Conservation (phyloP, 2,888 invertebrate genomes). For the Cacoxenus indagator region DNA sequence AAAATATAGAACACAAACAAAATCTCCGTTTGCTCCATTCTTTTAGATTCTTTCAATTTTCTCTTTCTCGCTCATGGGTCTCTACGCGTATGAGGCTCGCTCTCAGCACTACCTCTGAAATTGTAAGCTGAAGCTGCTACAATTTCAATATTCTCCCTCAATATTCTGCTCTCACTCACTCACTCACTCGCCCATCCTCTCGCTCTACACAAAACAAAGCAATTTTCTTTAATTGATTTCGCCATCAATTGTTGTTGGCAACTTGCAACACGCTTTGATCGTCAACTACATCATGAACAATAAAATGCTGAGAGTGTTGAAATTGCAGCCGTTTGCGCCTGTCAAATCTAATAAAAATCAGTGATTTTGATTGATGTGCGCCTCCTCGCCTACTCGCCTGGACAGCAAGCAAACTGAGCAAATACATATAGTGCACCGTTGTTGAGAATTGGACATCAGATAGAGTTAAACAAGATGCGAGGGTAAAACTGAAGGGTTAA, state of each 20-base stretch:
- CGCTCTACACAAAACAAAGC: conserved; percentile 49
- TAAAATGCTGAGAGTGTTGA: conserved; percentile 19
- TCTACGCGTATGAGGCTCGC: too few species aligned
- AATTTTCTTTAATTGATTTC: conserved; percentile 64
- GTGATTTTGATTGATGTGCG: conserved; percentile 67
- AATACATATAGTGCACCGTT: conserved; percentile 38
- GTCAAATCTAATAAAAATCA: conserved; percentile 69
- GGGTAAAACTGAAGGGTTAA: background rate
- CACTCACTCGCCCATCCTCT: background rate
- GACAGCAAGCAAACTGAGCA: conserved; percentile 43
- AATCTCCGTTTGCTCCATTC: too few species aligned
- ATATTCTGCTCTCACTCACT: background rate
- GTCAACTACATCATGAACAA: conserved; percentile 42
- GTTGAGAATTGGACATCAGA: too few species aligned
- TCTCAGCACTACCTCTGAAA: too few species aligned
- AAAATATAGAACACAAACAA: too few species aligned
- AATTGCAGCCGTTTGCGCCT: conserved; percentile 48
- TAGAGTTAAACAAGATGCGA: background rate
- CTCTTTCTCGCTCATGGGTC: too few species aligned
- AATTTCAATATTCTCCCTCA: too few species aligned
- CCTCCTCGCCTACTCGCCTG: conserved; percentile 18
- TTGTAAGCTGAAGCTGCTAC: too few species aligned
- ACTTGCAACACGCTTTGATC: conserved; percentile 27
- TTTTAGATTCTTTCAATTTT: too few species aligned
- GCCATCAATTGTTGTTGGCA: conserved; percentile 2